Evolutionary conservation across 1,140 invertebrate species (phyloP), one percentile per base, ranked within the genome.

Genomic region (Atta texana): DNA sequence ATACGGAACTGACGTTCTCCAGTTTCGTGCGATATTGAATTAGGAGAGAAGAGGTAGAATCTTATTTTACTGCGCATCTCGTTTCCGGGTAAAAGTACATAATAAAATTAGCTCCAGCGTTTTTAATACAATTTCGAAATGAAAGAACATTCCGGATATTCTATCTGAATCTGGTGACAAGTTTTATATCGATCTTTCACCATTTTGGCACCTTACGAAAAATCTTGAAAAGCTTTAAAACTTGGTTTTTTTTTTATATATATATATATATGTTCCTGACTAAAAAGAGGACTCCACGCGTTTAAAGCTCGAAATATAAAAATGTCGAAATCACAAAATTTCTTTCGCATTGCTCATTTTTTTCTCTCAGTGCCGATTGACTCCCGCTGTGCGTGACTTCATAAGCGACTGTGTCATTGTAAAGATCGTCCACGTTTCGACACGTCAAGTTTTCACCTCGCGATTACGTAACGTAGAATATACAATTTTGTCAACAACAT

Each of bases 41-140:
- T 75, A 75, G 31, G 14, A 61, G 34, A 18, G 74, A 39, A 44
- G 55, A 57, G 21, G 14, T 3, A 61, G 34, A 61, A 39, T 61
- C 55, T 76, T 76, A 61, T 76, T 61, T 76, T 44, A 61, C 53
- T 57, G 28, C 21, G n/a, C 34, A 3, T 76, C 69, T 28, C 34
- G 55, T 76, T 76, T 76, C n/a, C 21, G 55, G 31, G 4, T 18
- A 44, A 76, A 76, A 44, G 55, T 61, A 44, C 12, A 34, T 76
- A 61, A 76, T 61, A 76, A 76, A 76, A 76, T 76, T 76, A 61
- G 12, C 53, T 10, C 6, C 14, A 34, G 16, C 74, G n/a, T 76
- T 61, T 76, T 76, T 61, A 61, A 61, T 76, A 39, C 3, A 61
- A 76, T 76, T 76, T 44, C 8, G 7, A 76, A 76, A 76, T 61